Evolutionary conservation across 2,797 vertebrate genomes (phyloP).

Genomic region (Carcharodon carcharias): DNA sequence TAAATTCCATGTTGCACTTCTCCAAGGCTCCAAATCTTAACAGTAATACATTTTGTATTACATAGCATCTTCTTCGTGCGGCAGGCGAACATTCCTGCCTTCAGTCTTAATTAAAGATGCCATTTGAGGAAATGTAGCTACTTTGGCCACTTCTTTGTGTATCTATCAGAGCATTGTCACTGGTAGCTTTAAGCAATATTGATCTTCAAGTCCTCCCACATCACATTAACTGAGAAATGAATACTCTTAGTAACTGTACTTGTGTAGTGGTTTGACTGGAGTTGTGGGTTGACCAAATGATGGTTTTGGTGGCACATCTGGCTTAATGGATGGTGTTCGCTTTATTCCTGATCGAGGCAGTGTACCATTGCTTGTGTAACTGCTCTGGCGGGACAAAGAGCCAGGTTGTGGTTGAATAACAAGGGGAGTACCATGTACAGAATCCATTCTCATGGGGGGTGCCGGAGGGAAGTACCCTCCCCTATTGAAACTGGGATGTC

Average conservation of each 20-base stretch:
- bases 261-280: constrained; percentile 88
- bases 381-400: constrained; percentile 85
- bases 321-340: constrained; percentile 93
- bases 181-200: constrained; percentile 31
- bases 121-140: constrained; percentile 57
- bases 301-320: constrained; percentile 95
- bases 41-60: constrained; percentile 38
- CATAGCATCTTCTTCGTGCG: neutral
- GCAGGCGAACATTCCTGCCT: neutral
- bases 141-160: constrained; percentile 74
- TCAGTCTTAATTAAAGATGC: constrained; percentile 42
- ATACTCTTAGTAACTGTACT: constrained; percentile 83
- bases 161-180: constrained; percentile 50
- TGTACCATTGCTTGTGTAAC: constrained; percentile 86
- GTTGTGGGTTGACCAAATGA: constrained; percentile 86
- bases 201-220: constrained; percentile 26
- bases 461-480: constrained; percentile 81
- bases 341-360: constrained; percentile 90
- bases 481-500: constrained; percentile 88
- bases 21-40: constrained; percentile 54
- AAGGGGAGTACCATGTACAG: constrained; percentile 74
- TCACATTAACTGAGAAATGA: constrained; percentile 2
- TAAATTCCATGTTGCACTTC: constrained; percentile 52
- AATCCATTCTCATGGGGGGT: constrained; percentile 87
- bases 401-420: constrained; percentile 75